These are phyloP conservation scores for Pteropus alecto DNA, from an alignment of 2,113 vertebrate genomes.

Conservation along the genomic window DNA sequence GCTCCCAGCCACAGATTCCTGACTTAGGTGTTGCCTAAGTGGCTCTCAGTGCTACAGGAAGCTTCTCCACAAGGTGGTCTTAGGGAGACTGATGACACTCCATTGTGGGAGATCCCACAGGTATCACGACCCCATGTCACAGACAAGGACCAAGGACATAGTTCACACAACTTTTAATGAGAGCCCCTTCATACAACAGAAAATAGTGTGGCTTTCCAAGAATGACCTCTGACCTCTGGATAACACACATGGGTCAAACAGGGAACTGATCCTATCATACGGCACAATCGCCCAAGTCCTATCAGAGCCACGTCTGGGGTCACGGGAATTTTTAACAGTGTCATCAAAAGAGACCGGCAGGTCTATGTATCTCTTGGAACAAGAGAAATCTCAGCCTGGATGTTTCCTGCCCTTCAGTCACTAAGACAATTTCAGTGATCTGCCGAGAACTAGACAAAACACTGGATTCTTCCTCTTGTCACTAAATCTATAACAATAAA, in stretches of 20 bases:
- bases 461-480: not conserved
- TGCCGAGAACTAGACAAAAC: not conserved
- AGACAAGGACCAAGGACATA: rapidly evolving
- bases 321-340: not conserved
- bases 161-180: not conserved
- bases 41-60: not conserved
- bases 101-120: rapidly evolving
- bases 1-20: not conserved
- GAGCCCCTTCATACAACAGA: not conserved
- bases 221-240: not conserved
- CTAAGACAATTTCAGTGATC: not conserved
- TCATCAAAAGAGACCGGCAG: not conserved
- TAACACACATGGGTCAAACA: not conserved
- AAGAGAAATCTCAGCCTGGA: not conserved
- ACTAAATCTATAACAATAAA: not conserved
- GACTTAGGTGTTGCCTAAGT: not conserved
- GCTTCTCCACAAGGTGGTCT: not conserved
- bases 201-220: not conserved
- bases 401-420: not conserved
- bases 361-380: not conserved
- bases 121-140: no score
- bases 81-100: not conserved
- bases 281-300: not conserved
- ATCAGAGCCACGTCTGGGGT: not conserved
- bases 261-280: not conserved